Conservation (phyloP, 2,888 invertebrate species). For the Frankliniella intonsa region DNA sequence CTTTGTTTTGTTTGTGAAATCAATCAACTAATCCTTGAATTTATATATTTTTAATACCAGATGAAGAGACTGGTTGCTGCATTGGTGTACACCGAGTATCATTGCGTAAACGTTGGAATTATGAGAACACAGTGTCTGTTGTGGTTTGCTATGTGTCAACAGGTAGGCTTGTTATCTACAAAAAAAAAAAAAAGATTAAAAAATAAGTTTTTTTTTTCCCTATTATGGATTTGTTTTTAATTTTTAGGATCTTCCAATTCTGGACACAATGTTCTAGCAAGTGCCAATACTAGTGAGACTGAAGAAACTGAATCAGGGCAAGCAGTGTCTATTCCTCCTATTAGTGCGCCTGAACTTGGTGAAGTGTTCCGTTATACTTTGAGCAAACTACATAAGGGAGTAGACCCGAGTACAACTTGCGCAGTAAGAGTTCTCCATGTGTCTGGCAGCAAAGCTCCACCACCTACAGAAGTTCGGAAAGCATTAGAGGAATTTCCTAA, state of each 20-base stretch:
- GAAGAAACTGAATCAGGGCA: background rate
- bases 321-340: conserved; percentile 45
- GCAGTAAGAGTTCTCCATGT: conserved; percentile 32
- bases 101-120: conserved; percentile 80
- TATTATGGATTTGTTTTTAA: background rate
- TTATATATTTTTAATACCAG: conserved; percentile 49
- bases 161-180: conserved; percentile 47
- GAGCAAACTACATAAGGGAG: conserved; percentile 47
- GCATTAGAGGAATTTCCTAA: conserved; percentile 45
- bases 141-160: conserved; percentile 78
- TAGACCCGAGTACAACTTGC: conserved; percentile 39
- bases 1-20: conserved; percentile 24
- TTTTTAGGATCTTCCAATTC: conserved; percentile 34
- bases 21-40: background rate
- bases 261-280: background rate
- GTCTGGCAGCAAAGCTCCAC: conserved; percentile 29
- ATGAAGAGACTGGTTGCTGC: conserved; percentile 86
- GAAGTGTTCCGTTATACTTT: conserved; percentile 53
- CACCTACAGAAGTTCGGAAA: conserved; percentile 36
- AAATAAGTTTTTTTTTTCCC: background rate
- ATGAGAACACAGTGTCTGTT: conserved; percentile 80
- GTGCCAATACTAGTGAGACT: conserved; percentile 13
- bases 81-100: conserved; percentile 77
- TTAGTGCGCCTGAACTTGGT: conserved; percentile 48
- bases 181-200: background rate